phyloP scores from a whole-genome alignment of 2,797 vertebrate species.

The Channa striata region DNA sequence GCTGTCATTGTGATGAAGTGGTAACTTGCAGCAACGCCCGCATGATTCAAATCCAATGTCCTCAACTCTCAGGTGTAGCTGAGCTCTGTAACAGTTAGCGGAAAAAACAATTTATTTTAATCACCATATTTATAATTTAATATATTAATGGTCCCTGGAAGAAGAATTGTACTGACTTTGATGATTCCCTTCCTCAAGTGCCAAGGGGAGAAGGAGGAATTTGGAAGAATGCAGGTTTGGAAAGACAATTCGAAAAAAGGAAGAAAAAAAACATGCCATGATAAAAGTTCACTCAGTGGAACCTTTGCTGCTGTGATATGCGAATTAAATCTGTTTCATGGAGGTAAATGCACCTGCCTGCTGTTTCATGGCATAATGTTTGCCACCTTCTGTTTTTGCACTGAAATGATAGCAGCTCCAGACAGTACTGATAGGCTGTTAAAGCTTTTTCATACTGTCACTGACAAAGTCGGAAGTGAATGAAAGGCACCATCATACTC shows the following conservation, averaged over 20 bases:
- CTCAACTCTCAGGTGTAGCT: too few relatives aligned
- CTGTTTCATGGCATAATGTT: slow-evolving; percentile 12
- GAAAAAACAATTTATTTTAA: too few relatives aligned
- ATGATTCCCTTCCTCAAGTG: too few relatives aligned
- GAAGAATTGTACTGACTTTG: too few relatives aligned
- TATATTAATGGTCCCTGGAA: too few relatives aligned
- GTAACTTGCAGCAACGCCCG: too few relatives aligned
- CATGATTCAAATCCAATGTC: too few relatives aligned
- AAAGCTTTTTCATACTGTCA: slow-evolving; percentile 17
- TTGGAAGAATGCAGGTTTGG: neutral
- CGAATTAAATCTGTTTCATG: slow-evolving; percentile 7
- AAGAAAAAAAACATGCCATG: neutral
- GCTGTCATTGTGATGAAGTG: too few relatives aligned
- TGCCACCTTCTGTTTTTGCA: slow-evolving; percentile 19
- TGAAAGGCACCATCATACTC: too few relatives aligned
- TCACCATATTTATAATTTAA: too few relatives aligned
- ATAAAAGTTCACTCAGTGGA: neutral
- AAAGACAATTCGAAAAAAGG: neutral
- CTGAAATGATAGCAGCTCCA: slow-evolving; percentile 22
- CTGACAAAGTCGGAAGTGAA: slow-evolving; percentile 8
- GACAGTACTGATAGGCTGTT: slow-evolving; percentile 33
- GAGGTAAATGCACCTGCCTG: slow-evolving; percentile 18
- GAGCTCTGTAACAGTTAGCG: too few relatives aligned
- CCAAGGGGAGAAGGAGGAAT: too few relatives aligned
- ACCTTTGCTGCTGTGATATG: slow-evolving; percentile 3